These are phyloP conservation scores for Amphipyra tragopoginis DNA, from an alignment of 2,888 invertebrate species.

Conservation along the genomic window DNA sequence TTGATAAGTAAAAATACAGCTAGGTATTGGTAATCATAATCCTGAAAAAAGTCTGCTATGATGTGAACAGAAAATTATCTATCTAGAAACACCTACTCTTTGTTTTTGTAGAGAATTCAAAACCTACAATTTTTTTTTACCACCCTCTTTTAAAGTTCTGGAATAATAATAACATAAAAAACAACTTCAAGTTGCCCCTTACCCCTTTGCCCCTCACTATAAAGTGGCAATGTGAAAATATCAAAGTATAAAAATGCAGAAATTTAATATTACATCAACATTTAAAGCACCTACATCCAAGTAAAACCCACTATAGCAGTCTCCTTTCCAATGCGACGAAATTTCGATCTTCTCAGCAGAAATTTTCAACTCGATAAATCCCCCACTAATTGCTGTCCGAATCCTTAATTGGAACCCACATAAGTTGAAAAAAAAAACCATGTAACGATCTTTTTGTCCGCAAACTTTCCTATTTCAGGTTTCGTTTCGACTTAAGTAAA, in stretches of 20 bases:
- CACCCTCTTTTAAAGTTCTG: too few relatives aligned
- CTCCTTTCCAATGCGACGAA: slow-evolving; percentile 50
- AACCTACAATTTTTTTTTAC: too few relatives aligned
- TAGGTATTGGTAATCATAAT: neutral
- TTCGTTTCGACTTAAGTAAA: slow-evolving; percentile 78
- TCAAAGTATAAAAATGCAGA: slow-evolving; percentile 14
- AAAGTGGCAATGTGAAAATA: slow-evolving; percentile 34
- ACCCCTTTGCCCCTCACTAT: slow-evolving; percentile 17
- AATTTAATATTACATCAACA: slow-evolving; percentile 12
- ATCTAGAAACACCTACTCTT: too few relatives aligned
- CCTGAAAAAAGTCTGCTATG: neutral
- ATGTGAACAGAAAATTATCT: too few relatives aligned
- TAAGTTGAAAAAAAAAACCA: slow-evolving; percentile 62
- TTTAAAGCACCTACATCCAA: too few relatives aligned
- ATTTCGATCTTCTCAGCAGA: slow-evolving; percentile 65
- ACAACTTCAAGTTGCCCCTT: slow-evolving; percentile 6
- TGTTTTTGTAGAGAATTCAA: too few relatives aligned
- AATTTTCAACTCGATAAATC: slow-evolving; percentile 74
- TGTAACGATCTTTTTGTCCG: slow-evolving; percentile 83
- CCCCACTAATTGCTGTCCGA: slow-evolving; percentile 76
- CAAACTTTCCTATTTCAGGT: slow-evolving; percentile 89
- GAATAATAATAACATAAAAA: too few relatives aligned
- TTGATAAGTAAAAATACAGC: neutral
- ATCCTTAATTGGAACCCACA: slow-evolving; percentile 75
- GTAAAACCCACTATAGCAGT: neutral